Percentiles rank a stretch among this genome's conserved stretches.
Evolutionary conservation across 2,888 invertebrate genomes (phyloP).

Genomic region (Synergus itoensis): DNA sequence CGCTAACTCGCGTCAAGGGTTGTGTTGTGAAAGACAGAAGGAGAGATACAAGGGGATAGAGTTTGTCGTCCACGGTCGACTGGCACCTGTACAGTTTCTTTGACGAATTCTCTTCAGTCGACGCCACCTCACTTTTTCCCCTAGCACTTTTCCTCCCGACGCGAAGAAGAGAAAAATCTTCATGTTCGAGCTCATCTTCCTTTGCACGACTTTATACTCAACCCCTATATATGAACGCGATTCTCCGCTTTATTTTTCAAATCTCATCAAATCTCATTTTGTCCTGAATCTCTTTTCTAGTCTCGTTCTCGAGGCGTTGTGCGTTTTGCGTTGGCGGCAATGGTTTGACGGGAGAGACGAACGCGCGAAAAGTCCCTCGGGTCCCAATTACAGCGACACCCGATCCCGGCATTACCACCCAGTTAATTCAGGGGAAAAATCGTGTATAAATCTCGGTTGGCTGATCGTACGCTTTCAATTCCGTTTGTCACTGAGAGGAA

Average conservation of each 20-base stretch:
- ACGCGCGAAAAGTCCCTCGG: constrained; percentile 72
- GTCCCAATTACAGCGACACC: constrained; percentile 78
- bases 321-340: constrained; percentile 43
- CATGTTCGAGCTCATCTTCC: constrained; percentile 48
- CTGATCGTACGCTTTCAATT: constrained; percentile 68
- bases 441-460: constrained; percentile 74
- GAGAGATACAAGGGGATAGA: constrained; percentile 47
- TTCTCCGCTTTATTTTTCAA: constrained; percentile 50
- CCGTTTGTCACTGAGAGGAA: constrained; percentile 34
- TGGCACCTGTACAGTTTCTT: constrained; percentile 59
- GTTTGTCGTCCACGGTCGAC: constrained; percentile 56
- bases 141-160: constrained; percentile 41
- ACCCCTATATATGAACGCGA: constrained; percentile 45
- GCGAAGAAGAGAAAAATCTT: constrained; percentile 51
- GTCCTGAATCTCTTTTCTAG: neutral
- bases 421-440: constrained; percentile 76
- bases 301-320: constrained; percentile 14
- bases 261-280: constrained; percentile 4
- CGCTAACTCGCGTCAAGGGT: constrained; percentile 53
- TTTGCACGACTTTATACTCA: constrained; percentile 45
- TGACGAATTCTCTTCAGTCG: constrained; percentile 54
- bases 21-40: constrained; percentile 6
- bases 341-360: constrained; percentile 43
- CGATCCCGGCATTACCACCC: constrained; percentile 75
- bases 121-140: constrained; percentile 51